Base-by-base conservation (phyloP, 2,888 invertebrate species). In the Drosophila melanosoma region DNA sequence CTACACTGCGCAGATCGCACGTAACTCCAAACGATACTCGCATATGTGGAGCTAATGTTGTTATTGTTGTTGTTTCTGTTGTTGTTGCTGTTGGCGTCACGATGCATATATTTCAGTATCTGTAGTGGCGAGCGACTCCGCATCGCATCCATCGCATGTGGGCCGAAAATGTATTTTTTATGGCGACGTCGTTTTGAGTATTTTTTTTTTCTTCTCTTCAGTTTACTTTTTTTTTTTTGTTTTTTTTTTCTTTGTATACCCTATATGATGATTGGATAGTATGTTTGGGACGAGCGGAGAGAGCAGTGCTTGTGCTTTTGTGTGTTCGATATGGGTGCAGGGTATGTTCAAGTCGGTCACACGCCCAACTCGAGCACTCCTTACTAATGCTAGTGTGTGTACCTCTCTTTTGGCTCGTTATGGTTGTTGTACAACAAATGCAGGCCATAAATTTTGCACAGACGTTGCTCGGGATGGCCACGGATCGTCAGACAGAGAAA, bases 131-230 rank as follows among this genome's bases (percentile, higher is more conserved):
- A 81, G 78, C 78, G 78, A 76, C 78, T 76, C 81, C 74, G 79
- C 84, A 68, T 73, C 72, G 78, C 29, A 66, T 69, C 57, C 82
- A 69, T 73, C 73, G 76, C 89, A 86, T 86, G 86, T 86, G 86
- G 86, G 86, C 85, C 89, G 87, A 87, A 86, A 84, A 86, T 87
- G 80, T 81, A 89, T 86, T 86, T 79, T 89, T 86, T 86, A 86
- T 86, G 90, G 86, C 90, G 65, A 84, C 84, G 85, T 87, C 78
- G 84, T 78, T 82, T 82, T 72, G 63, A 61, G 76, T 79, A 29
- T 29, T 76, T 64, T 86, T 74, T 69, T 72, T 68, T 20, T 49
- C 8, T 17, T 49, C 8, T 52, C 59, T 71, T 63, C 53, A 45
- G 36, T 51, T 52, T 23, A 26, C 20, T 10, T 38, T 40, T 23